Percentiles rank a stretch among this genome's conserved stretches.
Evolutionary conservation across 2,797 vertebrate genomes (phyloP).

Genomic region (Protonibea diacanthus): DNA sequence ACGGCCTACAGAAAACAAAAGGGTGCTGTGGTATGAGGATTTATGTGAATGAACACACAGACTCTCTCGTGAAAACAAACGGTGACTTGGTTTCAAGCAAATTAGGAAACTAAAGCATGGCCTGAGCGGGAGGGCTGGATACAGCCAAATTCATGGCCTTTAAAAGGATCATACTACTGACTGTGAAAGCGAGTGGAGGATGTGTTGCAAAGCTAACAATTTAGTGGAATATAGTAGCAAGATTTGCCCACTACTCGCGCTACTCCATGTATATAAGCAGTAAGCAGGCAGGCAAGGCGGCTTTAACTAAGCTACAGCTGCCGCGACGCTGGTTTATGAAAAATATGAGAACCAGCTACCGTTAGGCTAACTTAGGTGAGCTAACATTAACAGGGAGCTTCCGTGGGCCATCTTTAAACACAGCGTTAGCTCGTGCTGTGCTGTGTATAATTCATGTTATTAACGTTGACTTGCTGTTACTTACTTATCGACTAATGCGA

Average conservation of each 20-base stretch:
- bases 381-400: conserved; percentile 52
- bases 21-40: background rate
- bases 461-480: background rate
- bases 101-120: conserved; percentile 55
- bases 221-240: background rate
- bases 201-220: conserved; percentile 17
- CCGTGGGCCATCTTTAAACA: conserved; percentile 57
- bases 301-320: background rate
- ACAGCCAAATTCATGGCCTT: conserved; percentile 79
- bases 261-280: background rate
- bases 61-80: conserved; percentile 18
- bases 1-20: conserved; percentile 29
- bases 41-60: background rate
- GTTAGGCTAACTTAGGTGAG: conserved; percentile 59
- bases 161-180: conserved; percentile 63
- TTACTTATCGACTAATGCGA: no score
- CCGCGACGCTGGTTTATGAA: conserved; percentile 1
- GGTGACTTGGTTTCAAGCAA: conserved; percentile 13
- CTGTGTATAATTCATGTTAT: background rate
- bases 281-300: background rate
- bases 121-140: conserved; percentile 54
- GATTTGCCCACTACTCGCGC: background rate
- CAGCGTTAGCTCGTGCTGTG: conserved; percentile 36
- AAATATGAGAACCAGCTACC: conserved; percentile 3
- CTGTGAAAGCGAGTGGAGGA: conserved; percentile 24